Evolutionary conservation across 2,113 vertebrate genomes (phyloP).

Genomic region (Bagarius yarrelli): DNA sequence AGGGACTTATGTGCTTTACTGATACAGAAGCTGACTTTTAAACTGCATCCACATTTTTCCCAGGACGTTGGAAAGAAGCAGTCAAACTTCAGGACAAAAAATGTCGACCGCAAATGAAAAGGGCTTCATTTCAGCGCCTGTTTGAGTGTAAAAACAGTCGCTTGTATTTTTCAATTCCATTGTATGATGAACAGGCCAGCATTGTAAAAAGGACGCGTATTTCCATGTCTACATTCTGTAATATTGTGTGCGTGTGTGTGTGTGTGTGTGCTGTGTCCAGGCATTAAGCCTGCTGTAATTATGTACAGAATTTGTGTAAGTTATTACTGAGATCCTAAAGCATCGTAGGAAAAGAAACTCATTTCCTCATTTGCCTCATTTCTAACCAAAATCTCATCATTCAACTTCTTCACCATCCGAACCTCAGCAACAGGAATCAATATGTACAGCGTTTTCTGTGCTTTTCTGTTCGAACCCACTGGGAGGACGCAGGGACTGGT

Average conservation of each 20-base stretch:
- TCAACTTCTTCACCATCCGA: slow-evolving; percentile 9
- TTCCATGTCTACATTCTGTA: slow-evolving; percentile 49
- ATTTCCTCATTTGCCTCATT: too few species aligned
- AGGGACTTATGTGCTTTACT: slow-evolving; percentile 15
- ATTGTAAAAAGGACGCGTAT: slow-evolving; percentile 49
- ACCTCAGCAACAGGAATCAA: slow-evolving; percentile 22
- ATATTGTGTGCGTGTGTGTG: slow-evolving; percentile 44
- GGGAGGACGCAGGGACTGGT: slow-evolving; percentile 21
- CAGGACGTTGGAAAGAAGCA: neutral
- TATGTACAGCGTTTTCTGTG: neutral
- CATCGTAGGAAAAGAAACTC: slow-evolving; percentile 32
- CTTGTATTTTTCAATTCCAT: slow-evolving; percentile 40
- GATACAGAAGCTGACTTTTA: neutral
- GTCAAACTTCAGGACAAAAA: slow-evolving; percentile 40
- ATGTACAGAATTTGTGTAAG: slow-evolving; percentile 83
- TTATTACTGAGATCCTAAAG: slow-evolving; percentile 68
- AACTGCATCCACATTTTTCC: neutral
- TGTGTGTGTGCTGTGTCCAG: slow-evolving; percentile 51
- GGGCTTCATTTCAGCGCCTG: slow-evolving; percentile 26
- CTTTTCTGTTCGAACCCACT: slow-evolving; percentile 22
- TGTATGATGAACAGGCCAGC: slow-evolving; percentile 44
- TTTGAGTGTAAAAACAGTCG: slow-evolving; percentile 16
- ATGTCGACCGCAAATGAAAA: neutral
- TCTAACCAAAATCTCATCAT: slow-evolving; percentile 9
- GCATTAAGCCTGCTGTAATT: slow-evolving; percentile 74